Evolutionary conservation across 2,113 vertebrate species (phyloP).

Genomic region (Potamarius usumacintae): DNA sequence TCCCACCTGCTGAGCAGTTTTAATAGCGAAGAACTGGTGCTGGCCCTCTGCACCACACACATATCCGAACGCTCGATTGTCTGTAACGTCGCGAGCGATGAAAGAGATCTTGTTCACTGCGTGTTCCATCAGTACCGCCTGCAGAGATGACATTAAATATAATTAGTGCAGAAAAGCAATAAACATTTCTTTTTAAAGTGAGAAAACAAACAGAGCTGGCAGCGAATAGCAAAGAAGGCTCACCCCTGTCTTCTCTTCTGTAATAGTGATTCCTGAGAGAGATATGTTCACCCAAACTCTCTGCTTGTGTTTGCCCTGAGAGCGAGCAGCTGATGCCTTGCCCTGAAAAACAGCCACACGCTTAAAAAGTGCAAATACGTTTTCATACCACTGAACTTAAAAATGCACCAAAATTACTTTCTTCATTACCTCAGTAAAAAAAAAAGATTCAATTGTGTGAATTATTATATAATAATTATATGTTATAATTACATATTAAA

Average conservation of each 20-base stretch:
- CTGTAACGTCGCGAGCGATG: constrained; percentile 95
- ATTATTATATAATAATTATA: too few relatives aligned
- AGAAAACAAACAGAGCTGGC: background rate
- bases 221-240: constrained; percentile 34
- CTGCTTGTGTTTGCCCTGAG: constrained; percentile 74
- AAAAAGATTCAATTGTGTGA: background rate
- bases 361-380: background rate
- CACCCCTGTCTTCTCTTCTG: constrained; percentile 73
- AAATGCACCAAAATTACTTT: background rate
- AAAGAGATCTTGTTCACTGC: constrained; percentile 95
- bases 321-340: constrained; percentile 64
- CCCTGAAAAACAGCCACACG: constrained; percentile 57
- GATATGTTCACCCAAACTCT: constrained; percentile 75
- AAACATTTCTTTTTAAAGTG: background rate
- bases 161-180: background rate
- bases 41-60: constrained; percentile 95
- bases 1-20: constrained; percentile 91
- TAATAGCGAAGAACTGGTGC: constrained; percentile 97
- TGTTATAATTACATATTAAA: too few relatives aligned
- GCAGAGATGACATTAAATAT: constrained; percentile 26
- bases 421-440: background rate
- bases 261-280: constrained; percentile 64
- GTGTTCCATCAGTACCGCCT: constrained; percentile 97
- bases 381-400: background rate
- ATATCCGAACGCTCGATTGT: constrained; percentile 94